These are phyloP conservation scores for Coptodon rendalli DNA, from an alignment of 2,113 vertebrate species.

Conservation along the genomic window DNA sequence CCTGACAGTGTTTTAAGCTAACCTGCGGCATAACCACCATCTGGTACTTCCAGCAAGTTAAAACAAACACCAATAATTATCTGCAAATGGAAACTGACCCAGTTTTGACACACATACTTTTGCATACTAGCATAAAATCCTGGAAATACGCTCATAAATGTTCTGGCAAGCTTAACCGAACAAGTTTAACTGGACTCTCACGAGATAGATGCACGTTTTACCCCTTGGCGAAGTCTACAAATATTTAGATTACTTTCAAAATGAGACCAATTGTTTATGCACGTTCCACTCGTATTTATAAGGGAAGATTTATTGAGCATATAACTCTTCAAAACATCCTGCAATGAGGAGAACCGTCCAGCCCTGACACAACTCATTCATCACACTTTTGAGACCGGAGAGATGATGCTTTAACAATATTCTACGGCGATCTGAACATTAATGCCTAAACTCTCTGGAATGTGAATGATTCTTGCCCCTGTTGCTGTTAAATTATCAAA, in stretches of 20 bases:
- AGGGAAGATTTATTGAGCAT: conserved; percentile 22
- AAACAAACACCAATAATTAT: conserved; percentile 54
- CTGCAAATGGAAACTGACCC: conserved; percentile 46
- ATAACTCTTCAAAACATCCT: conserved; percentile 44
- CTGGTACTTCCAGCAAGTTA: conserved; percentile 30
- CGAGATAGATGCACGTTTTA: conserved; percentile 1
- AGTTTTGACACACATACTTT: conserved; percentile 29
- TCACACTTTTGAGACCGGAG: not conserved
- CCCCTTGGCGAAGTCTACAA: conserved; percentile 30
- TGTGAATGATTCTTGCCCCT: not conserved
- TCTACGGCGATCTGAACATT: not conserved
- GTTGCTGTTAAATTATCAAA: not conserved
- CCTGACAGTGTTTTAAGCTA: conserved; percentile 6
- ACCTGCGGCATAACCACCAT: conserved; percentile 9
- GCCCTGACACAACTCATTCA: conserved; percentile 7
- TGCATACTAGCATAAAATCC: not conserved
- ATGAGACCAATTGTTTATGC: conserved; percentile 42
- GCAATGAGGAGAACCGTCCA: not conserved
- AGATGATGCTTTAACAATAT: not conserved
- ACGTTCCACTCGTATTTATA: conserved; percentile 20
- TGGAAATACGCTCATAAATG: conserved; percentile 1
- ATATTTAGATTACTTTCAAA: conserved; percentile 49
- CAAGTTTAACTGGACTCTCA: conserved; percentile 17
- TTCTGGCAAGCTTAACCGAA: conserved; percentile 3
- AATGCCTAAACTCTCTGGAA: conserved; percentile 1